Conservation (phyloP, 2,888 invertebrate species). For the Osmoderma eremita region DNA sequence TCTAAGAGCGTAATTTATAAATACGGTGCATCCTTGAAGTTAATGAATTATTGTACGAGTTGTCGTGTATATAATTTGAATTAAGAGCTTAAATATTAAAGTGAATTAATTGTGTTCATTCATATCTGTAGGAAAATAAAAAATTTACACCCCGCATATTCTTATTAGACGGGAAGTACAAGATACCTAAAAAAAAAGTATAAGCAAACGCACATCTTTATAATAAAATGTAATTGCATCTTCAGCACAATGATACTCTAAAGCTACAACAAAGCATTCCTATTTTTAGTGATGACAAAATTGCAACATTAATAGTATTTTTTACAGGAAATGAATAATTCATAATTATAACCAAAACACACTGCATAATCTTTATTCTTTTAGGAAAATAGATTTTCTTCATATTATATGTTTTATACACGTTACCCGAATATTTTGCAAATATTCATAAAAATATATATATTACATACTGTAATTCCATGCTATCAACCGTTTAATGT, state of each 20-base stretch:
- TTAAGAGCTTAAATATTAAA: too few species aligned
- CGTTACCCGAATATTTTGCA: slow-evolving; percentile 30
- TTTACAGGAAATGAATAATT: slow-evolving; percentile 35
- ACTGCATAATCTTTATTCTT: slow-evolving; percentile 38
- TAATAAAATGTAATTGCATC: slow-evolving; percentile 40
- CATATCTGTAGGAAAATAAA: too few species aligned
- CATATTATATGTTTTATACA: slow-evolving; percentile 31
- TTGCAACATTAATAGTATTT: slow-evolving; percentile 31
- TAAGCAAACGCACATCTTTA: slow-evolving; percentile 19
- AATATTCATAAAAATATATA: slow-evolving; percentile 35
- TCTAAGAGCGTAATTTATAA: too few species aligned
- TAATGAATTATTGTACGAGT: too few species aligned
- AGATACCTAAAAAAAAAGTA: too few species aligned
- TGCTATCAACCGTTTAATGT: slow-evolving; percentile 34
- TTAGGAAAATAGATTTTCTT: slow-evolving; percentile 39
- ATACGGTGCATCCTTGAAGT: too few species aligned
- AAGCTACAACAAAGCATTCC: slow-evolving; percentile 42
- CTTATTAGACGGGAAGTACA: too few species aligned
- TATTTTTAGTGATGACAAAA: slow-evolving; percentile 38
- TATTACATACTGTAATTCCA: slow-evolving; percentile 23
- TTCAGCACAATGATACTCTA: slow-evolving; percentile 40
- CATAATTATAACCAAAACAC: slow-evolving; percentile 43
- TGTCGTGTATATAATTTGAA: too few species aligned
- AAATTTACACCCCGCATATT: too few species aligned
- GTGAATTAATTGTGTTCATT: too few species aligned